A percentile compares a stretch with the other conserved stretches of the same genome.
phyloP scores from a whole-genome alignment of 1,140 invertebrate species.

The Olivierus martensii region DNA sequence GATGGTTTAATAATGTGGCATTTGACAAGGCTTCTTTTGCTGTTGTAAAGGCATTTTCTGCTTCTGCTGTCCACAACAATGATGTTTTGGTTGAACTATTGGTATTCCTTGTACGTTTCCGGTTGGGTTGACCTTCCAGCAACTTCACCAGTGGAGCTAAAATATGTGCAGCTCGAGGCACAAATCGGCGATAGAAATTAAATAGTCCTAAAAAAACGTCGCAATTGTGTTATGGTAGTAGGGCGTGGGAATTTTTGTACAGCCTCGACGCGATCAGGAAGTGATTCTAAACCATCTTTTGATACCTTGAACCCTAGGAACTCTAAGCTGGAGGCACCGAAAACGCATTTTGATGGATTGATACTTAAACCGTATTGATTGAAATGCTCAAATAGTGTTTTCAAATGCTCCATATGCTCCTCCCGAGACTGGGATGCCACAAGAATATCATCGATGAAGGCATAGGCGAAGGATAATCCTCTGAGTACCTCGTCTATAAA shows the following conservation, averaged over 20 bases:
- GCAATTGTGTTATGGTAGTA: slow-evolving; percentile 24
- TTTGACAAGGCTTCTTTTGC: slow-evolving; percentile 26
- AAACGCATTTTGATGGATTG: slow-evolving; percentile 19
- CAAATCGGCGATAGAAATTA: slow-evolving; percentile 26
- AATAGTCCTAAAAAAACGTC: slow-evolving; percentile 28
- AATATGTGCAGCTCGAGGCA: slow-evolving; percentile 4
- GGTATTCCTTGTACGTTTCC: not conserved
- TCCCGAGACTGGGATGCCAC: slow-evolving; percentile 26
- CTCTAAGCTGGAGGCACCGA: not conserved
- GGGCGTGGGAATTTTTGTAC: too few species aligned
- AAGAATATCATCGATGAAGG: slow-evolving; percentile 40
- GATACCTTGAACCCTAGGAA: slow-evolving; percentile 9
- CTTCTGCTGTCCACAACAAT: slow-evolving; percentile 10
- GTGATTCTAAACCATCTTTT: slow-evolving; percentile 1
- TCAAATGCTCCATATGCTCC: slow-evolving; percentile 28
- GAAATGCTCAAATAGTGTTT: too few species aligned
- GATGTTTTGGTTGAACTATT: not conserved
- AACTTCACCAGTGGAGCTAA: not conserved
- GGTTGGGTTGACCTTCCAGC: not conserved
- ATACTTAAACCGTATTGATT: slow-evolving; percentile 25
- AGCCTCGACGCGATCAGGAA: too few species aligned
- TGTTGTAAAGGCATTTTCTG: slow-evolving; percentile 25
- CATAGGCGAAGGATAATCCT: slow-evolving; percentile 23
- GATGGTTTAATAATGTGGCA: slow-evolving; percentile 6
- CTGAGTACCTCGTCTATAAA: slow-evolving; percentile 13